These are phyloP conservation scores for Phthorimaea operculella DNA, from an alignment of 1,140 invertebrate species.

Conservation along the genomic window DNA sequence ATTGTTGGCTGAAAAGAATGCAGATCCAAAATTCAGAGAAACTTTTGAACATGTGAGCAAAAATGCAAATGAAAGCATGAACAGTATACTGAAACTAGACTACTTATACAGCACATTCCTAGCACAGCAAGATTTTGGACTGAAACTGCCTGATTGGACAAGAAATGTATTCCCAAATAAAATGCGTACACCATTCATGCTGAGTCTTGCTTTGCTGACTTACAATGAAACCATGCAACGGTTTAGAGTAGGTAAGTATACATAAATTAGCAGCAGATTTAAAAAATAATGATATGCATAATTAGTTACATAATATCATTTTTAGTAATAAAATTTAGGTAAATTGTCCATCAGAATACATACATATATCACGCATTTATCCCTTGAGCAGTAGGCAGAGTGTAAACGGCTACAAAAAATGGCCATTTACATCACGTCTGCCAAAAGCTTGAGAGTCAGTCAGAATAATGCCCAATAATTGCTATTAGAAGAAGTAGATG, in stretches of 20 bases:
- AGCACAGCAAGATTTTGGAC: conserved; percentile 74
- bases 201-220: conserved; percentile 77
- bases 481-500: too few relatives aligned
- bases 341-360: too few relatives aligned
- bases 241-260: conserved; percentile 74
- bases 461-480: too few relatives aligned
- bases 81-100: conserved; percentile 75
- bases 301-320: too few relatives aligned
- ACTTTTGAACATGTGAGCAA: conserved; percentile 74
- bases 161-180: conserved; percentile 75
- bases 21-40: conserved; percentile 67
- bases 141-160: conserved; percentile 79
- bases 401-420: too few relatives aligned
- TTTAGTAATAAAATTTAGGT: too few relatives aligned
- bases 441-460: too few relatives aligned
- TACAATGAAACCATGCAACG: conserved; percentile 77
- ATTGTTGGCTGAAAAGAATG: conserved; percentile 66
- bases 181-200: conserved; percentile 74
- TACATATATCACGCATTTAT: too few relatives aligned
- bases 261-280: not conserved
- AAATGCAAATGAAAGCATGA: conserved; percentile 75
- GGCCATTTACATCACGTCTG: too few relatives aligned
- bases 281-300: not conserved
- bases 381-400: too few relatives aligned
- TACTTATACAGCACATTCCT: conserved; percentile 79